phyloP scores from a whole-genome alignment of 2,797 vertebrate genomes.

The Leucoraja ocellata region DNA sequence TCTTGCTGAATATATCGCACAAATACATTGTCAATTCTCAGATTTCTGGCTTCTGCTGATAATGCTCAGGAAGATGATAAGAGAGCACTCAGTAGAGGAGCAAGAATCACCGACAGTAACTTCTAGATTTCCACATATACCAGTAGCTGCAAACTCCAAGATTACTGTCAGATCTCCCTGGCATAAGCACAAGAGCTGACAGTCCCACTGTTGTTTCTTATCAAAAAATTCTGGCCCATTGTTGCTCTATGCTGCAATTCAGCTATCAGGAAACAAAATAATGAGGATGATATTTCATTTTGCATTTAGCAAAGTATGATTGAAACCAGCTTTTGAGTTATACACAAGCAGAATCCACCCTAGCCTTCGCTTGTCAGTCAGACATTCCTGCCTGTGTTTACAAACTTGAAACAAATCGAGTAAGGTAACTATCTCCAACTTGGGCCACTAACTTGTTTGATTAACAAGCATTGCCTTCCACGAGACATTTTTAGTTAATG shows the following conservation, averaged over 20 bases:
- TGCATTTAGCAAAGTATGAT: not conserved
- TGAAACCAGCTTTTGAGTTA: not conserved
- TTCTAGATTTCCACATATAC: too few relatives aligned
- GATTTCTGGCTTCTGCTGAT: too few relatives aligned
- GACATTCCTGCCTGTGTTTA: not conserved
- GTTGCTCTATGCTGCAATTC: not conserved
- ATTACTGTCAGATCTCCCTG: too few relatives aligned
- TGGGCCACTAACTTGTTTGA: not conserved
- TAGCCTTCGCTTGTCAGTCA: not conserved
- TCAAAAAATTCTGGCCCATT: not conserved
- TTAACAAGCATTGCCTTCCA: not conserved
- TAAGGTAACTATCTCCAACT: not conserved
- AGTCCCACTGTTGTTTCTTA: not conserved
- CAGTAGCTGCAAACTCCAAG: too few relatives aligned
- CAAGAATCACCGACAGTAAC: too few relatives aligned
- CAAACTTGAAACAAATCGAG: not conserved
- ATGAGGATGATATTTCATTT: not conserved
- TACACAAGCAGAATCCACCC: not conserved
- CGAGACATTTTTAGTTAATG: not conserved
- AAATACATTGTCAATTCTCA: too few relatives aligned
- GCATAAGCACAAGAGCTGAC: not conserved
- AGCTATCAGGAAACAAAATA: not conserved
- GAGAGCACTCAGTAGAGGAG: too few relatives aligned
- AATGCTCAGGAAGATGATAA: too few relatives aligned
- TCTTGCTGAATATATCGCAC: too few relatives aligned